Percentiles rank a stretch among this genome's conserved stretches.
Evolutionary conservation across 2,888 invertebrate species (phyloP).

Genomic region (Hermaeophaga mercurialis): DNA sequence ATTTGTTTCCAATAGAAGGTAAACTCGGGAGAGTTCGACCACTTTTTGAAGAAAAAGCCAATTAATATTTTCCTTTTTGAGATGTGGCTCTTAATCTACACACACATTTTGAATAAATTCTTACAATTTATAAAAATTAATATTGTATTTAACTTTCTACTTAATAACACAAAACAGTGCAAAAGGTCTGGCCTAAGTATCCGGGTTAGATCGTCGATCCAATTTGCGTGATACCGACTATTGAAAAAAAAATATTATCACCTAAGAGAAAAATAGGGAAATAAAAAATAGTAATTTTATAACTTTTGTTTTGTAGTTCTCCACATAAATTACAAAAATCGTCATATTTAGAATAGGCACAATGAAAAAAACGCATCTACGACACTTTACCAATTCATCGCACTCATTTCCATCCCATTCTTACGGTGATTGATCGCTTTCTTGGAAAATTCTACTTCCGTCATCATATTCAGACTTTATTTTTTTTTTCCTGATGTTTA

Average conservation of each 20-base stretch:
- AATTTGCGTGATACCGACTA: neutral
- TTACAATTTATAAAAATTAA: neutral
- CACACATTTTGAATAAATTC: neutral
- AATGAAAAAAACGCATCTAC: constrained; percentile 1
- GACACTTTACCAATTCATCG: neutral
- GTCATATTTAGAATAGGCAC: constrained; percentile 1
- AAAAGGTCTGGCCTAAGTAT: neutral
- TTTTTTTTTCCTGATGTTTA: neutral
- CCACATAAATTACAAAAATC: neutral
- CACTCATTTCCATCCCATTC: neutral
- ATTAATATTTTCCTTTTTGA: neutral
- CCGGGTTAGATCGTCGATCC: neutral
- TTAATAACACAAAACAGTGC: neutral
- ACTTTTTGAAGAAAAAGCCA: neutral
- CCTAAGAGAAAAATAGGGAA: too few species aligned
- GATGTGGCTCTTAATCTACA: neutral
- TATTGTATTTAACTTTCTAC: neutral
- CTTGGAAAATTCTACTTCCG: constrained; percentile 2
- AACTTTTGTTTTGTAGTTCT: neutral
- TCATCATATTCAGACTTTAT: neutral
- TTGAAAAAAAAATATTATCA: neutral
- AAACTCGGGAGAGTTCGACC: neutral
- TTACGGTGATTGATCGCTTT: neutral
- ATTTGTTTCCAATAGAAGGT: too few species aligned
- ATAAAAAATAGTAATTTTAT: neutral